A percentile compares a stretch with the other conserved stretches of the same genome.
phyloP scores from a whole-genome alignment of 2,888 invertebrate genomes.

The Strigamia maritima region DNA sequence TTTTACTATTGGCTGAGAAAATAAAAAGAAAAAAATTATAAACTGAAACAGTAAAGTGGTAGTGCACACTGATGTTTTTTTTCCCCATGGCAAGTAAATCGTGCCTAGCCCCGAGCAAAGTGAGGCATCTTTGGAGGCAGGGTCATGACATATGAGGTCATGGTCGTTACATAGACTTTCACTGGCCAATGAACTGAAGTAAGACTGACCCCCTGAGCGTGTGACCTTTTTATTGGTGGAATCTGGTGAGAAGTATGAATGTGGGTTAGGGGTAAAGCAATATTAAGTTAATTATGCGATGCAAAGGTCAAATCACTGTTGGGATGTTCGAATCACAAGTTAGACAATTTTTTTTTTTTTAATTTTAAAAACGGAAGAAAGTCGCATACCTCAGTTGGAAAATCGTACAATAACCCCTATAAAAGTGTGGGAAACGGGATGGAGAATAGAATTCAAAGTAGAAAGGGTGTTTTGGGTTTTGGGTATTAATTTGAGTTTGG shows the following conservation, averaged over 20 bases:
- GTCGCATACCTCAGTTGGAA: not conserved
- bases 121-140: slow-evolving; percentile 15
- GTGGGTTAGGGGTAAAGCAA: slow-evolving; percentile 15
- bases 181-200: slow-evolving; percentile 10
- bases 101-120: slow-evolving; percentile 15
- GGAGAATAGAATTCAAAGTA: not conserved
- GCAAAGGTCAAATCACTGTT: not conserved
- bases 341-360: not conserved
- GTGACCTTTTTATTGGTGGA: slow-evolving; percentile 15
- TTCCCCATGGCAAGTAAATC: slow-evolving; percentile 10
- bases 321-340: not conserved
- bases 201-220: slow-evolving; percentile 15
- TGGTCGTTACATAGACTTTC: slow-evolving; percentile 5
- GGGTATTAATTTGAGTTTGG: not conserved
- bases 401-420: not conserved
- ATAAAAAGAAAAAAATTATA: not conserved
- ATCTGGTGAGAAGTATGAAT: slow-evolving; percentile 15
- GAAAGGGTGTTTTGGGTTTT: not conserved
- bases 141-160: slow-evolving; percentile 15
- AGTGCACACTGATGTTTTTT: slow-evolving; percentile 13
- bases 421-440: not conserved
- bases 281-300: not conserved
- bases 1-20: not conserved
- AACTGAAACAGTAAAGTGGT: slow-evolving; percentile 15
- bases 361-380: not conserved